These are phyloP conservation scores for Epinotia brunnichana DNA, from an alignment of 2,888 invertebrate species.

Conservation along the genomic window DNA sequence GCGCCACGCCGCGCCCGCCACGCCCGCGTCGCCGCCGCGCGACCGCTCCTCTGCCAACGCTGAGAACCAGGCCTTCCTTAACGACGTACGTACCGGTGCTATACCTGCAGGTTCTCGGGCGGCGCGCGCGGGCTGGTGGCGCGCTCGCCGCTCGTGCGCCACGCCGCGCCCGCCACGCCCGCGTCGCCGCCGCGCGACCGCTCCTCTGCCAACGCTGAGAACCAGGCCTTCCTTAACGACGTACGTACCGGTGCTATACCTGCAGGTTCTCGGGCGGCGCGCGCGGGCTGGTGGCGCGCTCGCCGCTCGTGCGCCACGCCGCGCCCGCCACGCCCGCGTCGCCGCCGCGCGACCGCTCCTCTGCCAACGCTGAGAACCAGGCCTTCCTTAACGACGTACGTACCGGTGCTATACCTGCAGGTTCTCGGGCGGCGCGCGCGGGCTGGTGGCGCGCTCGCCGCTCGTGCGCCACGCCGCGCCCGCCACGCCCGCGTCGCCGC, in stretches of 20 bases:
- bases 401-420: too few relatives aligned
- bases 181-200: too few relatives aligned
- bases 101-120: too few relatives aligned
- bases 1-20: neutral
- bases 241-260: slow-evolving; percentile 48
- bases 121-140: too few relatives aligned
- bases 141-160: slow-evolving; percentile 82
- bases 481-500: slow-evolving; percentile 85
- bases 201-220: too few relatives aligned
- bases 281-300: slow-evolving; percentile 86
- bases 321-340: slow-evolving; percentile 79
- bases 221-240: slow-evolving; percentile 66
- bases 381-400: slow-evolving; percentile 88
- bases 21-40: slow-evolving; percentile 83
- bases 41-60: slow-evolving; percentile 86
- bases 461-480: slow-evolving; percentile 87
- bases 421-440: too few relatives aligned
- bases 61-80: too few relatives aligned
- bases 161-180: slow-evolving; percentile 86
- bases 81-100: too few relatives aligned
- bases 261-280: neutral
- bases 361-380: slow-evolving; percentile 95
- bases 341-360: slow-evolving; percentile 87
- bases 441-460: too few relatives aligned
- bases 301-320: slow-evolving; percentile 89